These are phyloP conservation scores for Clupea harengus DNA, from an alignment of 2,113 vertebrate species.

Conservation along the genomic window DNA sequence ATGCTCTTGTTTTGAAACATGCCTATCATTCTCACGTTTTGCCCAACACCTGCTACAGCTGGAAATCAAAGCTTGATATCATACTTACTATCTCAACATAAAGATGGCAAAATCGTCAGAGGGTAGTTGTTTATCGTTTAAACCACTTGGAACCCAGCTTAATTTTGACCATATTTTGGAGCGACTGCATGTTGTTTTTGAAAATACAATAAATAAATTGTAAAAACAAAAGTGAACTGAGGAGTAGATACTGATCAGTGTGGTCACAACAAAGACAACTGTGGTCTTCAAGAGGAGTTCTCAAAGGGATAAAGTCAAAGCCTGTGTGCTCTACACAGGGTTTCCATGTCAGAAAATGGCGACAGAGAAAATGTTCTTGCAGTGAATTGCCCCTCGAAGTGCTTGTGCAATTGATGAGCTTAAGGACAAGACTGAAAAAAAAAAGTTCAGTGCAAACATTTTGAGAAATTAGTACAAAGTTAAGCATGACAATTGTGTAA, in stretches of 20 bases:
- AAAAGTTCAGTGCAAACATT: slow-evolving; percentile 21
- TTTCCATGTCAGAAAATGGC: not conserved
- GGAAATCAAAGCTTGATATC: not conserved
- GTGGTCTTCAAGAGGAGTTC: not conserved
- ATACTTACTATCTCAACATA: not conserved
- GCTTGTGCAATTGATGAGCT: slow-evolving; percentile 12
- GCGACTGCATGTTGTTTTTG: not conserved
- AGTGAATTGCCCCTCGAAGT: not conserved
- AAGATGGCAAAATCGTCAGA: not conserved
- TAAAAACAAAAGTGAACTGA: not conserved
- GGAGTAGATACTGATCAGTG: not conserved
- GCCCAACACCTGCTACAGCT: not conserved
- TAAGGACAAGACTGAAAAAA: not conserved
- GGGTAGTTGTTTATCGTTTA: not conserved
- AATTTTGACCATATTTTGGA: not conserved
- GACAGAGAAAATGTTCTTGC: not conserved
- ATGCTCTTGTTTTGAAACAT: slow-evolving; percentile 3
- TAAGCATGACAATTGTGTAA: not conserved
- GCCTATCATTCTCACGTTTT: not conserved
- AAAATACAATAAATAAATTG: not conserved
- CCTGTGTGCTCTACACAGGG: not conserved
- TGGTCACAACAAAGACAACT: not conserved
- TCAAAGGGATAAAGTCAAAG: not conserved
- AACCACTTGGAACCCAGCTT: not conserved
- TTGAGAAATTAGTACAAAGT: not conserved